Percentiles rank a stretch among this genome's conserved stretches.
Evolutionary conservation across 2,888 invertebrate species (phyloP).

Genomic region (Cordilura impudica): DNA sequence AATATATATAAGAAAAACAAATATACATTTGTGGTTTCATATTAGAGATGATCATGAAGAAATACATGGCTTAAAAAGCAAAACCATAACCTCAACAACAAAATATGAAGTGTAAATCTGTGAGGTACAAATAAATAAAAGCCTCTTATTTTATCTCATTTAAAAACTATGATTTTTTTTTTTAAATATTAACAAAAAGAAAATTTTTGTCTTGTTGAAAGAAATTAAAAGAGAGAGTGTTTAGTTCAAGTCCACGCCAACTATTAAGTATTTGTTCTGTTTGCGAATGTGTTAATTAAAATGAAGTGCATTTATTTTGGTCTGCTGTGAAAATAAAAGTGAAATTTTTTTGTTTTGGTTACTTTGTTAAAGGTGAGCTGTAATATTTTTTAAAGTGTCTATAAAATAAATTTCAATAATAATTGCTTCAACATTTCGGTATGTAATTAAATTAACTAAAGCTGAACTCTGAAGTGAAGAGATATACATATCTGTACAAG

Average conservation of each 20-base stretch:
- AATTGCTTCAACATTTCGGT: background rate
- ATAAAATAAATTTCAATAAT: conserved; percentile 7
- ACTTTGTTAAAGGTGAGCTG: background rate
- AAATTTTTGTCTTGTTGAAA: background rate
- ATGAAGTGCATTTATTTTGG: conserved; percentile 15
- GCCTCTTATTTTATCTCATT: background rate
- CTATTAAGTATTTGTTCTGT: conserved; percentile 32
- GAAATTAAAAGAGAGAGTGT: conserved; percentile 20
- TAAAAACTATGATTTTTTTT: background rate
- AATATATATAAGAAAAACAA: background rate
- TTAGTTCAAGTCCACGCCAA: background rate
- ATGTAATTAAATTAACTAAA: background rate
- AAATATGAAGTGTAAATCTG: background rate
- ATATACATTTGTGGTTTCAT: background rate
- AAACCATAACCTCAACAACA: background rate
- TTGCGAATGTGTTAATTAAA: conserved; percentile 47
- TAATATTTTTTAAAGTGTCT: background rate
- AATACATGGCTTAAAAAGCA: conserved; percentile 1
- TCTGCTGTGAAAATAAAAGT: conserved; percentile 10
- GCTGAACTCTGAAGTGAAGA: too few species aligned
- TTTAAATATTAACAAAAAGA: background rate
- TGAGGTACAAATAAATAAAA: background rate
- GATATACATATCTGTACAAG: too few species aligned
- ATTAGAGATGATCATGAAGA: background rate
- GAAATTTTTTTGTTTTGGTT: conserved; percentile 27